Base-by-base conservation (phyloP, 2,113 vertebrate genomes). In the Cyanistes caeruleus region DNA sequence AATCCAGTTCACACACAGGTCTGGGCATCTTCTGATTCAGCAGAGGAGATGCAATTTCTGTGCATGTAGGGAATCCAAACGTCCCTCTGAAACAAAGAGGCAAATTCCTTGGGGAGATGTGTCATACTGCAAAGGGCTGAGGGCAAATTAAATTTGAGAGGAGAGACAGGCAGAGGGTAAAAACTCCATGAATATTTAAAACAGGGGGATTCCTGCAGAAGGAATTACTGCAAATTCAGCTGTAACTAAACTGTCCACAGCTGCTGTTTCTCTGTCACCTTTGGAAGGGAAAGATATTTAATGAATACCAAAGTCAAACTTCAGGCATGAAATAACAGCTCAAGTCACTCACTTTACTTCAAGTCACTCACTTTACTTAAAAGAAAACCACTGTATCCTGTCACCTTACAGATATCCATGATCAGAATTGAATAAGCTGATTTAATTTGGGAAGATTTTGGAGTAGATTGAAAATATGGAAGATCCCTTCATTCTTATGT, bases 221-320 rank as follows among this genome's bases (percentile, higher is more conserved):
- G 52, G 53, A 9, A 17, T 75, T 95, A 73, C 20, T 91, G 89
- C 84, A 91, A 44, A 75, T 41, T 96, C 91, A 95, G 89, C 93
- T 79, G 53, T 53, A 76, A 74, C 73, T 75, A 43, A 91, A 56
- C 41, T 82, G 80, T 65, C 35, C 49, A 51, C 56, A 84, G n/a
- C 73, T 91, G 93, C 87, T 78, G 14, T 82, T 90, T 91, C 58
- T 60, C 74, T 87, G 58, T 76, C 69, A 89, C 76, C 81, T 96
- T 95, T 87, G 77, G 13, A 70, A 78, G 52, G 33, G 4, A 31
- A 89, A 64, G 69, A 33, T 53, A 37, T 95, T 90, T 84, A 91
- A 84, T 15, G 8, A 35, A 39, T 60, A 67, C 56, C 41, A 89
- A 90, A 74, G 69, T 53, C 43, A 63, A 81, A 68, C 53, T 74